Evolutionary conservation across 2,888 invertebrate genomes (phyloP), one percentile per base, ranked within the genome.

Genomic region (Amorpha juglandis): DNA sequence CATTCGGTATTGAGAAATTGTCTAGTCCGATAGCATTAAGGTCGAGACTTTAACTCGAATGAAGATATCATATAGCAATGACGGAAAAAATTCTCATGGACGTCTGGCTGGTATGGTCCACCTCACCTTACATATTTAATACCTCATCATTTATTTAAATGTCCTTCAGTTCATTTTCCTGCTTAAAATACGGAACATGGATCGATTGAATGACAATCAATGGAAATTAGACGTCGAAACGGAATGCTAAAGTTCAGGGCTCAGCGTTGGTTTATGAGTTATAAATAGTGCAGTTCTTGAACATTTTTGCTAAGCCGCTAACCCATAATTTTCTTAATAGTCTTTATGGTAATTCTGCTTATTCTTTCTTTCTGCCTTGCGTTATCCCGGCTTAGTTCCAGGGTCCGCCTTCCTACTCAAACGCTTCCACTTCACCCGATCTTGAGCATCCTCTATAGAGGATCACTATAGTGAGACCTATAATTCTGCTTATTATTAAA

Each of bases 1-100:
- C 38, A 19, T 50, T 50, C n/a, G 19, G 11, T 19, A 1, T 6
- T 16, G 9, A 35, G 16, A 1, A 11, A 42, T 58, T 42, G 19
- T 21, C 6, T 58, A 38, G 42, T 42, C 21, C 8, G 2, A 19
- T 38, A 12, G 19, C 8, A 38, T 12, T 52, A 33, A 38, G 1
- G 8, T 19, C 11, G 19, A 16, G 16, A 48, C 19, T 7, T 55
- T 11, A 55, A 9, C 33, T 38, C 19, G 16, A 19, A 19, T 19
- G 42, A 58, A 58, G 16, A 19, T 1, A 19, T 50, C 38, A 12
- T 42, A 42, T 58, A 42, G 58, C 38, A 58, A 38, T 58, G 58
- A 58, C 38, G 19, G 19, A 58, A 1, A 0, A 42, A 38, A 42
- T 58, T 42, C 19, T 58, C 38, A 42, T 19, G 3, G 6, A 12